Evolutionary conservation across 2,888 invertebrate genomes (phyloP), one percentile per base, ranked within the genome.

Genomic region (Rhagonycha lutea): DNA sequence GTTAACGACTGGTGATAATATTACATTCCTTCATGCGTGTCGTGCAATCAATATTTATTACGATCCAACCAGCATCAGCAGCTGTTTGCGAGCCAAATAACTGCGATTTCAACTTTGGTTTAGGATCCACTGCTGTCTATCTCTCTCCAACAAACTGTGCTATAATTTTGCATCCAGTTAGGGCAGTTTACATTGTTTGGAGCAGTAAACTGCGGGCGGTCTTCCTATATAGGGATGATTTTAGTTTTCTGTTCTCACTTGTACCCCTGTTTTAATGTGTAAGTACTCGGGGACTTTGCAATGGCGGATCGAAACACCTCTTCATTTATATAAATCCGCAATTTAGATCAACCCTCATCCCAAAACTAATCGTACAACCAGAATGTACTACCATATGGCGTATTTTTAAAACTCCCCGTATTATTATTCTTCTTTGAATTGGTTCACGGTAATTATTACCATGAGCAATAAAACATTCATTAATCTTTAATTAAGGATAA

Each of bases 281-380:
- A 73, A 65, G 68, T 69, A 72, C 14, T 61, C 69, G 28, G 74
- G 68, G 61, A 77, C 71, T 78, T n/a, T 68, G 71, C 70, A 63
- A 70, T 82, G 85, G 81, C 73, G 78, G 75, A 82, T 81, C 83
- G 84, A 80, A 84, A 84, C 85, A 85, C 86, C 85, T 86, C 85
- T 85, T 85, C 85, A 85, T 85, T 86, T 85, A 85, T 84, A 82
- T 82, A 83, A 83, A 82, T 83, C 85, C 84, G 83, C 85, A 83
- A 84, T 86, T 85, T 83, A 83, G 84, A 83, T 81, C 84, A 80
- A 82, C 81, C 81, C 63, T 47, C 63, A 65, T 65, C 63, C 24
- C 81, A 80, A 82, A 80, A 80, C 78, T 81, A 75, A 81, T 81
- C 79, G 74, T 77, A 67, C 75, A 74, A 60, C 74, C 73, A 77